Percentiles rank a stretch among this genome's conserved stretches.
phyloP scores from a whole-genome alignment of 1,140 invertebrate genomes.

The Dinoponera quadriceps region DNA sequence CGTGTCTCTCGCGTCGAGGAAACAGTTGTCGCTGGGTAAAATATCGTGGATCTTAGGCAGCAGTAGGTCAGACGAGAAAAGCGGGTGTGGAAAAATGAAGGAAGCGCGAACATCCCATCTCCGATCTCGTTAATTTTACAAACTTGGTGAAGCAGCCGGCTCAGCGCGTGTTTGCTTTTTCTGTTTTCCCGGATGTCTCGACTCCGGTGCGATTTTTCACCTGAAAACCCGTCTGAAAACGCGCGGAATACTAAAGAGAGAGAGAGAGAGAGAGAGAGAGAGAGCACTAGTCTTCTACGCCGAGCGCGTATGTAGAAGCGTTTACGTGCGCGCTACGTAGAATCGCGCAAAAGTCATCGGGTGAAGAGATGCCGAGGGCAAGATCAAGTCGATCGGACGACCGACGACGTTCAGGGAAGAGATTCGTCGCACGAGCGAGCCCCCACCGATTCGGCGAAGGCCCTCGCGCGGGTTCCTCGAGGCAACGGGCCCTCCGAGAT shows the following conservation, averaged over 20 bases:
- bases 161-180: constrained; percentile 29
- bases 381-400: no score
- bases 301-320: no score
- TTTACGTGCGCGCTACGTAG: no score
- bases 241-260: background rate
- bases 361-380: no score
- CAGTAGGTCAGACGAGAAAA: constrained; percentile 39
- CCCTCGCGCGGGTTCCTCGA: background rate
- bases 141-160: constrained; percentile 43
- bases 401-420: no score
- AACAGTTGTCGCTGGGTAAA: constrained; percentile 32
- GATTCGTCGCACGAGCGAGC: background rate
- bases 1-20: constrained; percentile 21
- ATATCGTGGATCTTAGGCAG: background rate
- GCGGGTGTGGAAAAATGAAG: constrained; percentile 27
- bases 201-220: constrained; percentile 23
- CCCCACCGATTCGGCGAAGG: background rate
- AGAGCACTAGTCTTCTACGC: no score
- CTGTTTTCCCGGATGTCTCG: background rate
- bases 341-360: no score
- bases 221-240: background rate
- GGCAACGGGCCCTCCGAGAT: background rate
- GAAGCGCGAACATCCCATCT: background rate
- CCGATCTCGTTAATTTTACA: constrained; percentile 52
- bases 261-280: background rate